phyloP scores from a whole-genome alignment of 2,113 vertebrate species.

The Panthera leo region DNA sequence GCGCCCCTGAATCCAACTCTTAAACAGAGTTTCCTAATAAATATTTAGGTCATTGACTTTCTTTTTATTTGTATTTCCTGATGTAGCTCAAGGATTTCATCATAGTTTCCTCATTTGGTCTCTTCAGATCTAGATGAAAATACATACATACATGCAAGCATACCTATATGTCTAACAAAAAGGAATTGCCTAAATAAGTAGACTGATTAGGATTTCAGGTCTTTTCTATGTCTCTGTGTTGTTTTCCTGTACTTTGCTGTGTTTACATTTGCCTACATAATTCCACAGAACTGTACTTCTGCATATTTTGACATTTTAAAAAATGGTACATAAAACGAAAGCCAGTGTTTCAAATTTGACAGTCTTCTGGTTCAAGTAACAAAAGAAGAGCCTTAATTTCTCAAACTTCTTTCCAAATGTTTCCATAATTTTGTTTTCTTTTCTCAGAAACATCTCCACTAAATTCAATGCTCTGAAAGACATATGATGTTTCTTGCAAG shows the following conservation, averaged over 20 bases:
- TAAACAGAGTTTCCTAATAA: conserved; percentile 40
- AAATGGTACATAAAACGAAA: background rate
- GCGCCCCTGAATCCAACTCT: conserved; percentile 70
- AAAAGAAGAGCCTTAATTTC: background rate
- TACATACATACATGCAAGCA: background rate
- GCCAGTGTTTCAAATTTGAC: background rate
- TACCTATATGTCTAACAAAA: background rate
- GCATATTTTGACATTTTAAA: background rate
- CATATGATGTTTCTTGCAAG: conserved; percentile 54
- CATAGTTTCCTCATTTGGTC: conserved; percentile 42
- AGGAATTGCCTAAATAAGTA: background rate
- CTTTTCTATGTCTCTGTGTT: background rate
- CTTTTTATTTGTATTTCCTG: conserved; percentile 68
- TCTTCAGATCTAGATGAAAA: background rate
- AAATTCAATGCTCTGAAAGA: conserved; percentile 60
- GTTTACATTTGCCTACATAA: background rate
- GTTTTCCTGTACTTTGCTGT: background rate
- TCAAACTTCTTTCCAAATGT: background rate
- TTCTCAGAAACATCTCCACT: conserved; percentile 28
- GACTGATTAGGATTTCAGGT: background rate
- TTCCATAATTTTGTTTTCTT: conserved; percentile 44
- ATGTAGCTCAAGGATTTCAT: conserved; percentile 30
- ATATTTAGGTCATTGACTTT: conserved; percentile 55
- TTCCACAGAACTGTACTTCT: background rate
- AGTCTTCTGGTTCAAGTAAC: background rate